A percentile compares a stretch with the other conserved stretches of the same genome.
These are phyloP conservation scores for Odocoileus hemionus DNA, from an alignment of 2,113 vertebrate genomes.

Conservation along the genomic window DNA sequence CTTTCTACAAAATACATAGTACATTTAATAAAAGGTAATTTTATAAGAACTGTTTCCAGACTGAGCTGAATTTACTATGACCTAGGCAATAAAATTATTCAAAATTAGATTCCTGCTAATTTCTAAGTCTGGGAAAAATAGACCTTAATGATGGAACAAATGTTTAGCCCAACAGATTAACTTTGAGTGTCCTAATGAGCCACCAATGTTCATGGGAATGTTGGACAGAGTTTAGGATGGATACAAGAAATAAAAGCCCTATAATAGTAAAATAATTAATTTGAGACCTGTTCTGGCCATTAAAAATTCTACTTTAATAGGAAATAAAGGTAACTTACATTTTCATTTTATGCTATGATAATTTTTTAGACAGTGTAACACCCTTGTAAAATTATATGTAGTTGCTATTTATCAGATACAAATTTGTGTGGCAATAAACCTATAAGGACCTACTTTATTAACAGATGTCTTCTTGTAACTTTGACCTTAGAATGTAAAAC, in stretches of 20 bases:
- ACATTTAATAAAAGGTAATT: constrained; percentile 48
- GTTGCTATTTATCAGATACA: constrained; percentile 5
- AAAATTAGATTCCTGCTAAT: constrained; percentile 59
- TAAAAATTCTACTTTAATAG: constrained; percentile 40
- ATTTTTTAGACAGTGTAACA: constrained; percentile 18
- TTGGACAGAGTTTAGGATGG: background rate
- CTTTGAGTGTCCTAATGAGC: constrained; percentile 29
- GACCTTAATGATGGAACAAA: constrained; percentile 36
- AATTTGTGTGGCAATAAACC: constrained; percentile 23
- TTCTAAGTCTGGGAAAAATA: constrained; percentile 26
- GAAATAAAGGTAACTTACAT: constrained; percentile 34
- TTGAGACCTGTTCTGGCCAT: constrained; percentile 19
- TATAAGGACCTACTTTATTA: background rate
- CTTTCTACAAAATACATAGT: constrained; percentile 26
- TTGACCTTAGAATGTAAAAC: background rate
- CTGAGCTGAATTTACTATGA: constrained; percentile 34
- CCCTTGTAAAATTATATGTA: background rate
- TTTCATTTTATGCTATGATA: constrained; percentile 37
- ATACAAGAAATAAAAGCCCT: constrained; percentile 31
- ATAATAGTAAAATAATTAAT: constrained; percentile 48
- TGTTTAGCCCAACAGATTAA: constrained; percentile 41
- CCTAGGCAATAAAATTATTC: constrained; percentile 30
- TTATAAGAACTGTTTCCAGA: constrained; percentile 30
- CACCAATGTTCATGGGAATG: background rate
- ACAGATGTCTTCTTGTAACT: background rate